Evolutionary conservation across 1,140 invertebrate species (phyloP).

Genomic region (Parapsyche elsis): DNA sequence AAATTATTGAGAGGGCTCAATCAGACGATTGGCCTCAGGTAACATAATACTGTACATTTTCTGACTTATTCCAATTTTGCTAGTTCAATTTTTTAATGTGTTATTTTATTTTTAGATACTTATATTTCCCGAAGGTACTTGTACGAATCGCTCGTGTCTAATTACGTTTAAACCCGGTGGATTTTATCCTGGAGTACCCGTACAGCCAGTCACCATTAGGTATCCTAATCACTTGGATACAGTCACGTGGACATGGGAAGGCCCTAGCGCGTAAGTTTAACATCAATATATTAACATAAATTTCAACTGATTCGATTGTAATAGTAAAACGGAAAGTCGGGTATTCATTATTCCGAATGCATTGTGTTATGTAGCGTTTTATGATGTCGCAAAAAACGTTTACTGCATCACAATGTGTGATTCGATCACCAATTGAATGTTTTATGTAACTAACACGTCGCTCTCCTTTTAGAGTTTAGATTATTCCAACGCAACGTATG

Average conservation of each 20-base stretch:
- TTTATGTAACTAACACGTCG: conserved; percentile 29
- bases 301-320: too few relatives aligned
- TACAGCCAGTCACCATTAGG: conserved; percentile 92
- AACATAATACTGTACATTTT: neutral
- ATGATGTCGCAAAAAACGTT: neutral
- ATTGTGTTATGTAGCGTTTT: neutral
- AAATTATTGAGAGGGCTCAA: conserved; percentile 87
- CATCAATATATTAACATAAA: too few relatives aligned
- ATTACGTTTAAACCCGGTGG: conserved; percentile 96
- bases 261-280: conserved; percentile 87
- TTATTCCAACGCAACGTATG: neutral
- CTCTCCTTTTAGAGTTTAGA: conserved; percentile 23
- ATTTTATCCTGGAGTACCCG: conserved; percentile 92
- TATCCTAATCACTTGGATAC: conserved; percentile 94
- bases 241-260: conserved; percentile 98
- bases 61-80: conserved; percentile 1
- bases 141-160: conserved; percentile 91
- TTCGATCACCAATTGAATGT: neutral
- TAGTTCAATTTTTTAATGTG: neutral
- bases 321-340: conserved; percentile 2
- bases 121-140: conserved; percentile 96
- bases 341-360: conserved; percentile 1
- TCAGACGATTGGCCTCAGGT: conserved; percentile 93
- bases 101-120: conserved; percentile 75
- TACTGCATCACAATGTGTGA: neutral